These are phyloP conservation scores for Hycleus phaleratus DNA, from an alignment of 1,140 invertebrate species.

Conservation along the genomic window DNA sequence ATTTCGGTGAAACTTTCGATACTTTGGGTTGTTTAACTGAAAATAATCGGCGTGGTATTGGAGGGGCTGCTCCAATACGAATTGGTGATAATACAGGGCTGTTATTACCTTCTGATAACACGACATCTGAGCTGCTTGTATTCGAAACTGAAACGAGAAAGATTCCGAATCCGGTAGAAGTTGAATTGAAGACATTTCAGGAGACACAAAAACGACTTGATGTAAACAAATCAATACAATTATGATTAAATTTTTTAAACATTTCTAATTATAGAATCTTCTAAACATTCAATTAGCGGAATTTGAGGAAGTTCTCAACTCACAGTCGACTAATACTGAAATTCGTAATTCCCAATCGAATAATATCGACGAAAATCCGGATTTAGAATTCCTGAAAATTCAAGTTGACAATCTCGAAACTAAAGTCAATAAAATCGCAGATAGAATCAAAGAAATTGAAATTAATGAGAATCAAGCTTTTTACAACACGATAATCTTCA, in stretches of 20 bases:
- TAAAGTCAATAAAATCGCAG: constrained; percentile 26
- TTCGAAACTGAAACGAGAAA: constrained; percentile 16
- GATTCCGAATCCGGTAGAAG: constrained; percentile 21
- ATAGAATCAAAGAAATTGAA: constrained; percentile 4
- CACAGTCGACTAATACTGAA: no score
- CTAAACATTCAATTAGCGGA: no score
- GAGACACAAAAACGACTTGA: constrained; percentile 35
- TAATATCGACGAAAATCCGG: no score
- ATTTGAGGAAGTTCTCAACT: no score
- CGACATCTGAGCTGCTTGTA: constrained; percentile 19
- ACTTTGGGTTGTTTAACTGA: constrained; percentile 41
- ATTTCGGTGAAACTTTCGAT: constrained; percentile 29
- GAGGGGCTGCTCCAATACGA: constrained; percentile 33
- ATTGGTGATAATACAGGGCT: constrained; percentile 33
- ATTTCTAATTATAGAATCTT: no score
- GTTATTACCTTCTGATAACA: constrained; percentile 33
- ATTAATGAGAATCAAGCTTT: constrained; percentile 7
- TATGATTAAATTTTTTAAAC: no score
- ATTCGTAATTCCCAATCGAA: no score
- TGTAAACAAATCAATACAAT: constrained; percentile 24
- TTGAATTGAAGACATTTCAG: constrained; percentile 21
- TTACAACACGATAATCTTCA: constrained; percentile 29
- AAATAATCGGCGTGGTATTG: constrained; percentile 25
- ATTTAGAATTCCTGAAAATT: not conserved
- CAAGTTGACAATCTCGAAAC: constrained; percentile 27